Evolutionary conservation across 2,113 vertebrate genomes (phyloP), one percentile per base, ranked within the genome.

Genomic region (Gavia stellata): DNA sequence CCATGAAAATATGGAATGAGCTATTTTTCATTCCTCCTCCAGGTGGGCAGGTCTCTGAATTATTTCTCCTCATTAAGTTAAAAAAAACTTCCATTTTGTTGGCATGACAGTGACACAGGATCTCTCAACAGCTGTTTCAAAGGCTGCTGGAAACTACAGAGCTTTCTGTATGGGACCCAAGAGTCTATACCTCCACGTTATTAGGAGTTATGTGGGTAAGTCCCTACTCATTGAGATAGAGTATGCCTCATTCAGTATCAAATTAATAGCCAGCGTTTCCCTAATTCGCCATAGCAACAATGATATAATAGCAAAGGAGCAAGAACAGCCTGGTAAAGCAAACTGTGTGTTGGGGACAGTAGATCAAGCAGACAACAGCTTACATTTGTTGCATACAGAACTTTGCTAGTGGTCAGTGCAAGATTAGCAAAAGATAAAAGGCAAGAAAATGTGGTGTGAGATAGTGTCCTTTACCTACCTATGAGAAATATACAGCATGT

Each of bases 41-140:
- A 97, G 75, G 92, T 97, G 90, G 85, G 56, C 50, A 97, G 84
- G 75, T 36, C 70, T 96, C 86, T 67, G 83, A 97, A 97, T 97
- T 96, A 96, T 96, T 97, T 97, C 92, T 96, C 92, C 91, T 97
- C 87, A 95, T 97, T 97, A 97, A 96, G 59, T 86, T n/a, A n/a
- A 87, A 94, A 97, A 96, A 96, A 63, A 25, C 72, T 89, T 91
- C 92, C 58, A 75, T 97, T 96, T 67, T 7, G 73, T 94, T 97
- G 79, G 82, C 81, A 85, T 96, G 92, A 96, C 94, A 97, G 63
- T 97, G 95, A 96, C 81, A 86, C 75, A 97, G 92, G 78, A 94
- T 94, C 52, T 96, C 77, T 95, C 55, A 66, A 88, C 89, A 91
- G 71, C 83, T 96, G 55, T 94, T 97, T 96, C 88, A 81, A 89